These are phyloP conservation scores for Paralinhomoeus sp. DNA, from an alignment of 2,888 invertebrate species.

Conservation along the genomic window DNA sequence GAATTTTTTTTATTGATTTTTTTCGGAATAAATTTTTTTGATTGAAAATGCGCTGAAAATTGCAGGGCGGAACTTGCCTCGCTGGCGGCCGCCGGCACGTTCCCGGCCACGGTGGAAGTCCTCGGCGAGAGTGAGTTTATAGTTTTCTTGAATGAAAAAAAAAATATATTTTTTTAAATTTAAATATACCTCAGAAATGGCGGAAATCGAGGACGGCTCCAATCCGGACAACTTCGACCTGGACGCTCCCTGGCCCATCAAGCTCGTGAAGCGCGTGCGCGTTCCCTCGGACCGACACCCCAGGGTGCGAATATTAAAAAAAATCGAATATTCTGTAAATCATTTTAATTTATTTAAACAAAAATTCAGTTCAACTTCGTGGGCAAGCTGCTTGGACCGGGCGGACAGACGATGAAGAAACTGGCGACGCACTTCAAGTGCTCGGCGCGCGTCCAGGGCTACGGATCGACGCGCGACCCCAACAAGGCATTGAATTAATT, in stretches of 20 bases:
- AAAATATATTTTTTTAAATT: too few species aligned
- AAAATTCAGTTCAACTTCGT: slow-evolving; percentile 23
- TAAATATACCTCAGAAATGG: slow-evolving; percentile 12
- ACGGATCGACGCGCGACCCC: slow-evolving; percentile 22
- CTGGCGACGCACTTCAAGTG: slow-evolving; percentile 21
- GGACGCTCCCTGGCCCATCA: slow-evolving; percentile 21
- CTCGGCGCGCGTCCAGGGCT: slow-evolving; percentile 23
- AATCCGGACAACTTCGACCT: slow-evolving; percentile 25
- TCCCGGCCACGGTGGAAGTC: too few species aligned
- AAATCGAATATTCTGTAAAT: neutral
- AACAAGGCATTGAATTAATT: slow-evolving; percentile 13
- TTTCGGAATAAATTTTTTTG: too few species aligned
- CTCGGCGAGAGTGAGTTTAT: too few species aligned
- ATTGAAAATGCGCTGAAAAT: too few species aligned
- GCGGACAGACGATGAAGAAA: slow-evolving; percentile 21
- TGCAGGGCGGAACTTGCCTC: too few species aligned
- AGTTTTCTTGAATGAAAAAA: too few species aligned
- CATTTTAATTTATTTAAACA: neutral
- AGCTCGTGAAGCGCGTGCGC: slow-evolving; percentile 20
- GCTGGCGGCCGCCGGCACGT: neutral
- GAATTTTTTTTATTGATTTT: too few species aligned
- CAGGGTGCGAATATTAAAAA: slow-evolving; percentile 10
- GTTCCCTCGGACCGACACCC: slow-evolving; percentile 23
- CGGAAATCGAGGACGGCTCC: slow-evolving; percentile 16
- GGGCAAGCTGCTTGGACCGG: slow-evolving; percentile 24